phyloP scores from a whole-genome alignment of 53 echinoderm and acorn worm genomes.

The Zoroaster sp. region DNA sequence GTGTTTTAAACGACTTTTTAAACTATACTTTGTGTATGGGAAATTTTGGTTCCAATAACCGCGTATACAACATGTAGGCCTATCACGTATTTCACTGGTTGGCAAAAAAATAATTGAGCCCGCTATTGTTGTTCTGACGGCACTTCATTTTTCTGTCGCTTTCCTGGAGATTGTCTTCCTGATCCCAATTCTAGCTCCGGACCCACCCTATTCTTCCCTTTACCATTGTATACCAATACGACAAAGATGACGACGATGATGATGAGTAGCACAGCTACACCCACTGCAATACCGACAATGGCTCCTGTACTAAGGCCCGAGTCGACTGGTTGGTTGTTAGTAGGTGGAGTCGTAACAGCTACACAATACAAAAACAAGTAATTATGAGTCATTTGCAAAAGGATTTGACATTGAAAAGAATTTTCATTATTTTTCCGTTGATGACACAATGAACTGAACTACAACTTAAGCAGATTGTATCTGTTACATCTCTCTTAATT shows the following conservation, averaged over 20 bases:
- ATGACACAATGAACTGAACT: no score
- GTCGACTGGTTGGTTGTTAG: not conserved
- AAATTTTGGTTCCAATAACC: no score
- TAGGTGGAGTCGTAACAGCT: not conserved
- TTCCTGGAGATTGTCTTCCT: not conserved
- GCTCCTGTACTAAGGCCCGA: not conserved
- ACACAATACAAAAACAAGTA: no score
- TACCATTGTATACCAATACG: not conserved
- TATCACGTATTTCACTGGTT: no score
- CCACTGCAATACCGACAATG: conserved; percentile 42
- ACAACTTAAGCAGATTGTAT: not conserved
- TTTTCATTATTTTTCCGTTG: no score
- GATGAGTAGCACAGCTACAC: not conserved
- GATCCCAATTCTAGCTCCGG: not conserved
- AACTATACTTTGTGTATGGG: no score
- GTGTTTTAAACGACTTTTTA: no score
- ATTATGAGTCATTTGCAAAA: no score
- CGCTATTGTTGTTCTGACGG: not conserved
- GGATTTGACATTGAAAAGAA: no score
- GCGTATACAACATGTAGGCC: no score
- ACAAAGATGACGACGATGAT: conserved; percentile 42
- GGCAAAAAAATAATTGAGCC: no score
- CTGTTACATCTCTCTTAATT: not conserved
- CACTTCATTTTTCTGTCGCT: not conserved
- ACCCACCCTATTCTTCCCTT: conserved; percentile 20